Evolutionary conservation across 2,113 vertebrate species (phyloP), one percentile per base, ranked within the genome.

Genomic region (Clarias magur): DNA sequence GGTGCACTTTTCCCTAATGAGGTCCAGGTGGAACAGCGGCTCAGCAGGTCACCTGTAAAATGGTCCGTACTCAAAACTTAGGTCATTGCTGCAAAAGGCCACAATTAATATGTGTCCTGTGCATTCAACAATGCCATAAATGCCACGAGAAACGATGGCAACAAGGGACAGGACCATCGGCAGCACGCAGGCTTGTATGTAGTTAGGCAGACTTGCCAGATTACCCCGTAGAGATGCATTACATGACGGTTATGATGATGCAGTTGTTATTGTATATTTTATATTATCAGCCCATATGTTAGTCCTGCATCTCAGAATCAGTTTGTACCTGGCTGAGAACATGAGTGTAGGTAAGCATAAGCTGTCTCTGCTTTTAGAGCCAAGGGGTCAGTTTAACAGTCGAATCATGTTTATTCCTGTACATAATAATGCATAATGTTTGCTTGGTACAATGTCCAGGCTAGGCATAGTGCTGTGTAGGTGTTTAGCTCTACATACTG

Each of bases 1-100:
- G 56, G 68, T 85, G 83, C 83, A 48, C 68, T 75, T 73, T 56
- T 75, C 27, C 70, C 9, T 85, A 85, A 85, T 85, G 83, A 85
- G 70, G 30, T 85, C 83, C 83, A 60, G 53, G 83, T 75, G 83
- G 83, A 62, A 60, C 70, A 25, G 34, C 27, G 68, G n/a, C 21
- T 38, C 83, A 48, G 42, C 70, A 57, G 68, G 83, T 75, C 70
- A 60, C 56, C 30, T 84, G 59, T 73, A 73, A 84, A 85, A 85
- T 59, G 70, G 30, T 12, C 68, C 60, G 27, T 23, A 72, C 67
- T 70, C 48, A 57, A 72, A 83, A 25, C 15, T 19, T 54, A 56
- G 63, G 42, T 70, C 82, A 83, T 10, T 72, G 53, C 82, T 70
- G 48, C 65, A 25, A 73, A 84, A 73, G 54, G 70, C 83, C 67